A percentile compares a stretch with the other conserved stretches of the same genome.
Evolutionary conservation across 53 echinoderm and acorn worm genomes (phyloP).

Genomic region (Glandiceps talaboti): DNA sequence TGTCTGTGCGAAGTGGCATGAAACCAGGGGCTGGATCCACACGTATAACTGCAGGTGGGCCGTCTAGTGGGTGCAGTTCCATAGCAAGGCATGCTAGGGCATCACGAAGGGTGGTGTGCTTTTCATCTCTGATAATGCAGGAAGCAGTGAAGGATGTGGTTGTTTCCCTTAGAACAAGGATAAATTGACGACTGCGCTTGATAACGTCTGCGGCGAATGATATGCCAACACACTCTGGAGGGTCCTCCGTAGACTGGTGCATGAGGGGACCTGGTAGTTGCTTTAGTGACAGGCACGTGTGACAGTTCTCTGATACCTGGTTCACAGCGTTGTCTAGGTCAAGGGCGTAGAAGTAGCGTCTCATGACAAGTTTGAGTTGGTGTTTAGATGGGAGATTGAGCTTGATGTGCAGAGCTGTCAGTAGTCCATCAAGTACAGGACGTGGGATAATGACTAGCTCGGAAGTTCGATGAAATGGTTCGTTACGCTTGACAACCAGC

Average conservation of each 20-base stretch:
- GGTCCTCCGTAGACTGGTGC: too few relatives aligned
- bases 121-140: conserved; percentile 29
- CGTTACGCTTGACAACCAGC: conserved; percentile 26
- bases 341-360: conserved; percentile 42
- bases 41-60: conserved; percentile 27
- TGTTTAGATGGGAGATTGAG: conserved; percentile 35
- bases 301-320: conserved; percentile 18
- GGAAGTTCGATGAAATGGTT: conserved; percentile 18
- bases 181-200: too few relatives aligned
- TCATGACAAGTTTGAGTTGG: conserved; percentile 24
- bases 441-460: conserved; percentile 43
- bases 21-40: too few relatives aligned
- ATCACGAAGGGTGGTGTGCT: conserved; percentile 27
- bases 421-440: conserved; percentile 25
- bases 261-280: too few relatives aligned
- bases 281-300: conserved; percentile 36
- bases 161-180: conserved; percentile 31
- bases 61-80: conserved; percentile 35
- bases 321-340: conserved; percentile 51
- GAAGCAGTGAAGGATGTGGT: conserved; percentile 39
- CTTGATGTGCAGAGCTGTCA: conserved; percentile 43
- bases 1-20: too few relatives aligned
- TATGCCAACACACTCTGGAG: too few relatives aligned
- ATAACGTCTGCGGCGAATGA: too few relatives aligned
- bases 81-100: too few relatives aligned